Evolutionary conservation across 2,113 vertebrate species (phyloP), one percentile per base, ranked within the genome.

Genomic region (Tupaia tana): DNA sequence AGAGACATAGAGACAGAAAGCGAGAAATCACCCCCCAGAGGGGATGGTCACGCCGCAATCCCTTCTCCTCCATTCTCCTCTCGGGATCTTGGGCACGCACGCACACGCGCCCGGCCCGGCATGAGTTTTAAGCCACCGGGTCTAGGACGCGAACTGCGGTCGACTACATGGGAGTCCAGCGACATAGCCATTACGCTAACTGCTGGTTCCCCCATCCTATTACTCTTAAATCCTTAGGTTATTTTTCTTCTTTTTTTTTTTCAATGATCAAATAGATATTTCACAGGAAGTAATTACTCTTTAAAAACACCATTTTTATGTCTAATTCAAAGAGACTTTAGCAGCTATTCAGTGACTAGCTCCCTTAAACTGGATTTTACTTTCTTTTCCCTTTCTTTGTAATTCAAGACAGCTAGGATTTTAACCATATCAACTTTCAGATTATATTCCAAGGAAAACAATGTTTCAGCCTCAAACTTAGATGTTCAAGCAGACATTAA

Each of bases 371-470:
- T 63, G 58, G 19, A 81, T 87, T 94, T 34, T 78, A 69, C 11
- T 92, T 95, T 74, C 71, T 83, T 86, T 89, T 61, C 20, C 10
- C 43, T 81, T 86, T 80, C 61, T 78, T 95, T 96, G 92, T 29
- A 54, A 93, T 77, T 93, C 52, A 93, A 78, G 88, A 85, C 31
- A 74, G 24, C 14, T 95, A 6, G 5, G 59, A 63, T 29, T 95
- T 77, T 70, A 86, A 83, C 12, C 12, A n/a, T 52, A 27, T 31
- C 56, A 91, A 54, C 58, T 63, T 87, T 93, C 70, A 85, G 31
- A 71, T 82, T 92, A 75, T 11, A 90, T 15, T 64, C 59, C 85
- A 86, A 77, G 74, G 77, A 92, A 81, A 91, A n/a, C 27, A 54
- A 25, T 1, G 9, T 56, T 89, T 95, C 58, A 71, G 67, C 27